Evolutionary conservation across 2,888 invertebrate genomes (phyloP).

Genomic region (Cosmorhoe ocellata): DNA sequence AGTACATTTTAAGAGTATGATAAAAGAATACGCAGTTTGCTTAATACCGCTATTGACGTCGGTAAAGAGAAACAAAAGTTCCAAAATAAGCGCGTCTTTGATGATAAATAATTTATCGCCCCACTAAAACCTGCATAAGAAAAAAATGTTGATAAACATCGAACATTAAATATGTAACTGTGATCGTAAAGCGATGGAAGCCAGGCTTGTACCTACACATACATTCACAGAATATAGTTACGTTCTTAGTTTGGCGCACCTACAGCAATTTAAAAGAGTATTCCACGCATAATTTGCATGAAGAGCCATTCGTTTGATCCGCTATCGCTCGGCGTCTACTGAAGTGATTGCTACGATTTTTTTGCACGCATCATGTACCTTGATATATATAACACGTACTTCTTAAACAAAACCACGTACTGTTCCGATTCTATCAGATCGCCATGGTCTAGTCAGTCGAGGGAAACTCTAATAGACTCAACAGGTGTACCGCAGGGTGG

Average conservation of each 20-base stretch:
- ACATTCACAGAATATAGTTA: constrained; percentile 51
- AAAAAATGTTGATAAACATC: constrained; percentile 83
- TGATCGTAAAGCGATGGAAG: constrained; percentile 76
- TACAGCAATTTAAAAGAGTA: constrained; percentile 64
- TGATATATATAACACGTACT: constrained; percentile 63
- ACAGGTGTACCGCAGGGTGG: constrained; percentile 79
- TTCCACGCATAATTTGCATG: constrained; percentile 69
- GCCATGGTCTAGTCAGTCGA: constrained; percentile 47
- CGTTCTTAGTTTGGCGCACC: constrained; percentile 53
- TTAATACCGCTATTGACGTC: constrained; percentile 65
- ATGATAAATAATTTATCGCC: constrained; percentile 80
- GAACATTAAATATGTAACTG: constrained; percentile 82
- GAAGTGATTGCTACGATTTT: constrained; percentile 64
- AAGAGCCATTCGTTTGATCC: constrained; percentile 63
- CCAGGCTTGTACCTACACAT: constrained; percentile 72
- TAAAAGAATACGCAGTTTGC: constrained; percentile 55
- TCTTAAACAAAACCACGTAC: constrained; percentile 48
- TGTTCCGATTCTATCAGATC: constrained; percentile 61
- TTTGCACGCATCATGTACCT: constrained; percentile 66
- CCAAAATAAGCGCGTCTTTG: constrained; percentile 78
- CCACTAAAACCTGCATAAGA: constrained; percentile 81
- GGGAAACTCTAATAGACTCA: constrained; percentile 68
- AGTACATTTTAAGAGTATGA: constrained; percentile 38
- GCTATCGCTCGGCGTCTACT: constrained; percentile 51
- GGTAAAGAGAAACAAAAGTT: constrained; percentile 73